A percentile compares a stretch with the other conserved stretches of the same genome.
Evolutionary conservation across 2,113 vertebrate species (phyloP).

Genomic region (Sinocyclocheilus grahami): DNA sequence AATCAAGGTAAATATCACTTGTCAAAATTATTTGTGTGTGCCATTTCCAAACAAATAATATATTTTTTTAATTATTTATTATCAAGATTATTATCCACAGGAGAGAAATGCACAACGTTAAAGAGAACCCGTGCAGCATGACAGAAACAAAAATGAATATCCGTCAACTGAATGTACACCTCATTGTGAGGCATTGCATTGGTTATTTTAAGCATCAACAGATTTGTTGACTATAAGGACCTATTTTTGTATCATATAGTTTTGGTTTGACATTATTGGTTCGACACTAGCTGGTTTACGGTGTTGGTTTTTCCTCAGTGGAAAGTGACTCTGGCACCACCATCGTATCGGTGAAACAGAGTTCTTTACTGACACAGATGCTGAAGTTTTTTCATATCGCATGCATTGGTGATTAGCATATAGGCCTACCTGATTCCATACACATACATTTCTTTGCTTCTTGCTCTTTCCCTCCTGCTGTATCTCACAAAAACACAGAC

Average conservation of each 20-base stretch:
- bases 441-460: background rate
- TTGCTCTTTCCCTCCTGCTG: slow-evolving; percentile 12
- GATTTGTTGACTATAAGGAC: background rate
- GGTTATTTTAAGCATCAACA: background rate
- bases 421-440: background rate
- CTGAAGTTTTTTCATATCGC: background rate
- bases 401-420: background rate
- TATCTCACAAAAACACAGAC: slow-evolving; percentile 17
- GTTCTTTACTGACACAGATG: background rate
- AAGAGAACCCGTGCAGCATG: background rate
- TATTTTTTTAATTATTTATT: too few species aligned
- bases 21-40: too few species aligned
- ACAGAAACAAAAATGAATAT: background rate
- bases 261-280: background rate
- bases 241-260: background rate
- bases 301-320: background rate
- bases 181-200: background rate
- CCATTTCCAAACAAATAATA: too few species aligned
- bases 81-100: background rate
- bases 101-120: background rate
- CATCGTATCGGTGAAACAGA: background rate
- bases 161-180: background rate
- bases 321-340: background rate
- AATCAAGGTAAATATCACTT: too few species aligned
- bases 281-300: background rate